Base-by-base conservation (phyloP, 1,140 invertebrate genomes). In the Eciton burchellii region DNA sequence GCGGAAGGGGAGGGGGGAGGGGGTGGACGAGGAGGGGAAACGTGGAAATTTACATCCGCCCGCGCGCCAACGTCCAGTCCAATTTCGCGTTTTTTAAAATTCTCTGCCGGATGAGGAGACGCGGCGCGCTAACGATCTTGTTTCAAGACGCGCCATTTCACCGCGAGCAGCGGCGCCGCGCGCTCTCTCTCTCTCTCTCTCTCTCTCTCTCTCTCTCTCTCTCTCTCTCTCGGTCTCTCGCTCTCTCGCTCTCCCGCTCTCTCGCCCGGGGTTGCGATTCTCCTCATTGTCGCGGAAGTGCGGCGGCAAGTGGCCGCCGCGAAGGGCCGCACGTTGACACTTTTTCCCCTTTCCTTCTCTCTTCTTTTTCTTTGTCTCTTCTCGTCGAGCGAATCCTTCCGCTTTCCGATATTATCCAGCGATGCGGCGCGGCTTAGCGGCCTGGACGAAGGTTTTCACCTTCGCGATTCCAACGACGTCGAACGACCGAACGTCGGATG, bases 391-490 rank as follows among this genome's bases (percentile, higher is more conserved):
- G 68, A 79, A 79, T 79, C 63, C 35, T 35, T 35, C 35, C 24
- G n/a, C 63, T 35, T 79, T 68, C 35, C 35, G 35, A 68, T 35
- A 49, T 68, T 49, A n/a, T 56, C 14, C 49, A 49, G 43, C 57
- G 45, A 35, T 26, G 12, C 16, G 29, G 16, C 12, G 19, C 5
- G 62, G 21, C 63, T 68, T 43, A 56, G 11, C 73, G 47, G 14
- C 21, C 29, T 35, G 62, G n/a, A n/a, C n/a, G n/a, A n/a, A 21
- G 11, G 85, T 86, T 86, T 82, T 77, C 63, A 79, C 49, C 79
- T 72, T 87, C 47, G 71, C 73, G 81, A 87, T 72, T 87, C 85
- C 57, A n/a, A n/a, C 66, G 71, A 66, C 26, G 71, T 73, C 85
- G 84, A 79, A 77, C 77, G 73, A 35, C 24, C 54, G 54, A 63